Evolutionary conservation across 2,888 invertebrate species (phyloP), one percentile per base, ranked within the genome.

Genomic region (Dioctria linearis): DNA sequence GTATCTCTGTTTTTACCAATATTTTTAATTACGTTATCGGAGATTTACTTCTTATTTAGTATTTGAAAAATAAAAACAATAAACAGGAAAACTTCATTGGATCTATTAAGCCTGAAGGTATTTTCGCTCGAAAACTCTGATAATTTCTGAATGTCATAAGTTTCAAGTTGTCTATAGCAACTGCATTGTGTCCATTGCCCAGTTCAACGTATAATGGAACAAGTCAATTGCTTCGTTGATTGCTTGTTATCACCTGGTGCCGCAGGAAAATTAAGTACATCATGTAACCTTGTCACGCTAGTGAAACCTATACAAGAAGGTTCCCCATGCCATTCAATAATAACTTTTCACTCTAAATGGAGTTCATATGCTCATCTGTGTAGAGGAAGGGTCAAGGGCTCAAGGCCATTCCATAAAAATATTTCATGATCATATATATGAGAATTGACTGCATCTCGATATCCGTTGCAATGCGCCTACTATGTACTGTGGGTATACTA

Each of bases 371-470:
- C 51, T 51, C 8, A 39, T 25, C 69, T n/a, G 25, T 25, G 25
- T 25, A 25, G 54, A 39, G 51, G 5, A 51, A 49, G 40, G 69
- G 69, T 69, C 51, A 49, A 69, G 51, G 69, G 69, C 69, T 69
- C 37, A 69, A 69, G 69, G 69, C 46, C 69, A 69, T 39, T 39
- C 39, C 69, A 69, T 69, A 69, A 69, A 67, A 69, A 69, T 69
- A 69, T 69, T 51, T 69, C 69, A 51, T 69, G 69, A 51, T 49
- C 67, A 25, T 9, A 46, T 9, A 46, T 49, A 49, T 61, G 37
- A 61, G 61, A 69, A 37, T 25, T 25, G 25, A 25, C 51, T 40
- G 69, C 69, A 69, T 43, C 25, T 25, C 69, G 69, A 69, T 69
- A 51, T 69, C 69, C 51, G 67, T 51, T 51, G 54, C 66, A 43